A percentile compares a stretch with the other conserved stretches of the same genome.
Evolutionary conservation across 2,888 invertebrate genomes (phyloP).

Genomic region (Maniola hyperantus): DNA sequence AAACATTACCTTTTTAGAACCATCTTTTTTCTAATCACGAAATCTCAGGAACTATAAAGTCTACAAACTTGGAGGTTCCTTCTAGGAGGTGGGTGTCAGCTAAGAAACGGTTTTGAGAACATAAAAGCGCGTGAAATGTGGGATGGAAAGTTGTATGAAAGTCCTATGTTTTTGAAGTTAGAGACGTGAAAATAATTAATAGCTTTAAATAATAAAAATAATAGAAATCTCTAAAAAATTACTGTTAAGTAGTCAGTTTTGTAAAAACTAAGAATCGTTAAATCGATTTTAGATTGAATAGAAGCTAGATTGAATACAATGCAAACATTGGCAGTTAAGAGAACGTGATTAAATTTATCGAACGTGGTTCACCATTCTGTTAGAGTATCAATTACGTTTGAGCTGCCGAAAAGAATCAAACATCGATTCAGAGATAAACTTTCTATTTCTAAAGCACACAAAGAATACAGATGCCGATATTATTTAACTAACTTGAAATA

Average conservation of each 20-base stretch:
- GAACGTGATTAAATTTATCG: slow-evolving; percentile 17
- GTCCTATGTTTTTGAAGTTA: too few species aligned
- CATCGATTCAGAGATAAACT: slow-evolving; percentile 7
- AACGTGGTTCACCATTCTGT: slow-evolving; percentile 8
- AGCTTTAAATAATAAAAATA: too few species aligned
- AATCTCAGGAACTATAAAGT: too few species aligned
- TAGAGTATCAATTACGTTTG: slow-evolving; percentile 15
- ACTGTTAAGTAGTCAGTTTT: not conserved
- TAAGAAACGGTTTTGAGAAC: too few species aligned
- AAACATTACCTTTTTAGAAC: too few species aligned
- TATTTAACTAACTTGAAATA: not conserved
- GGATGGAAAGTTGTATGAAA: too few species aligned
- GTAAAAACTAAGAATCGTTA: not conserved
- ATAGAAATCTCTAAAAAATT: not conserved
- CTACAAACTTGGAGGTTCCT: too few species aligned
- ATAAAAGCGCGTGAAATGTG: too few species aligned
- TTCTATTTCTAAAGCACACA: not conserved
- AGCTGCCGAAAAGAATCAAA: slow-evolving; percentile 14
- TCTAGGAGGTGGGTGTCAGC: too few species aligned
- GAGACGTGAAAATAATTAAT: too few species aligned
- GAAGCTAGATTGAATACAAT: slow-evolving; percentile 5
- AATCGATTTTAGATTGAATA: not conserved
- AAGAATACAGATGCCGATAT: not conserved
- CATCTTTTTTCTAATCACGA: too few species aligned
- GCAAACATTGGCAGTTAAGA: slow-evolving; percentile 6